Base-by-base conservation (phyloP, 1,140 invertebrate genomes). In the Pinna nobilis region DNA sequence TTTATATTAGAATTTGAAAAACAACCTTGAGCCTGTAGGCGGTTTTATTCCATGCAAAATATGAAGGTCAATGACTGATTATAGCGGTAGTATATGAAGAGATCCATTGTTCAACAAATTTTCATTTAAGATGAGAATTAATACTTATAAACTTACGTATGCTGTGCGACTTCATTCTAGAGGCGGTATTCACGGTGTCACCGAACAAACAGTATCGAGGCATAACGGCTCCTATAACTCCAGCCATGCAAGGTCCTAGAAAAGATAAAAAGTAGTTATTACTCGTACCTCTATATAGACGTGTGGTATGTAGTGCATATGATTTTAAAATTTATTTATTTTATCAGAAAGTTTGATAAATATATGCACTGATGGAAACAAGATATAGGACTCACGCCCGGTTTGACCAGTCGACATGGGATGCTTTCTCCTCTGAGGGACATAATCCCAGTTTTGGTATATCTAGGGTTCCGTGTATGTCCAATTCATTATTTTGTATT, bases 121-220 rank as follows among this genome's bases (percentile, higher is more conserved):
- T 51, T 23, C 15, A 51, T 51, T 11, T 7, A 11, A 37, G n/a
- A 13, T 35, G 1, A 25, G 30, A 30, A 28, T 9, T 9, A 33
- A 30, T 32, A 7, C 13, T 32, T n/a, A 7, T 18, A 13, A 53
- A 50, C 33, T 30, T 35, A 69, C 66, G 35, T n/a, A 39, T 20
- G 39, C 66, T 69, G 18, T 69, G 32, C 23, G 59, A 57, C 50
- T 44, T 69, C 66, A 69, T 69, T 49, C 55, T 69, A 1, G 66
- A 51, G 3, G 66, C 53, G 50, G 41, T 30, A 23, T 69, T 69
- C 20, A 69, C 66, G 11, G 66, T 69, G 39, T 69, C 66, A 2
- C 66, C 66, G 11, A 69, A 33, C 37, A 69, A 51, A 59, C 66
- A 69, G 7, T 57, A 69, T 28, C 66, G 39, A 2, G 66, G 66